Percentiles rank a stretch among this genome's conserved stretches.
phyloP scores from a whole-genome alignment of 2,888 invertebrate species.

The Drosophila pseudotakahashii region DNA sequence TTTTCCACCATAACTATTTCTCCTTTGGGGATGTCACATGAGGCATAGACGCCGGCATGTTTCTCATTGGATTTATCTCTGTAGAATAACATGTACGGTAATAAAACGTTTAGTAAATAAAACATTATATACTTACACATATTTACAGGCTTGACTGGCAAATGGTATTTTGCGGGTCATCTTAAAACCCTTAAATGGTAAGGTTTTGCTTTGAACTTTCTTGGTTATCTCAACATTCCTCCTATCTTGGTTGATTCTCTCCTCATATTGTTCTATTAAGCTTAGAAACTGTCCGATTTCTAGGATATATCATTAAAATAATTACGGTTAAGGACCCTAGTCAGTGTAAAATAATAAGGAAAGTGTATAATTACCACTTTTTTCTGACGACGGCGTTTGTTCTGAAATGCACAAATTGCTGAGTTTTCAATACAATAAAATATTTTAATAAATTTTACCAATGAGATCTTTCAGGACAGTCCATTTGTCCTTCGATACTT shows the following conservation, averaged over 20 bases:
- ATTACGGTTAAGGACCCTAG: too few relatives aligned
- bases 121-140: slow-evolving; percentile 24
- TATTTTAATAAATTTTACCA: slow-evolving; percentile 14
- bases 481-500: slow-evolving; percentile 22
- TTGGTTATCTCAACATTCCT: slow-evolving; percentile 24
- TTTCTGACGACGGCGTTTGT: background rate
- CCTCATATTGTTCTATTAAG: slow-evolving; percentile 32
- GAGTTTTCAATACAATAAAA: background rate
- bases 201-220: background rate
- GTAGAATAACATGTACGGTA: background rate
- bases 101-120: too few relatives aligned
- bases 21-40: slow-evolving; percentile 20
- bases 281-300: slow-evolving; percentile 9
- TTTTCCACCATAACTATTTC: slow-evolving; percentile 32
- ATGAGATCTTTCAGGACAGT: slow-evolving; percentile 20
- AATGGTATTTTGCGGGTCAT: slow-evolving; percentile 15
- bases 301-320: background rate
- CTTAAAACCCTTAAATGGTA: slow-evolving; percentile 18
- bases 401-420: background rate
- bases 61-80: background rate
- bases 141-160: slow-evolving; percentile 13
- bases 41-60: slow-evolving; percentile 9
- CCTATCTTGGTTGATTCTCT: slow-evolving; percentile 26
- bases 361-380: slow-evolving; percentile 1
- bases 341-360: too few relatives aligned